These are phyloP conservation scores for Trichechus manatus DNA, from an alignment of 2,113 vertebrate genomes.

Conservation along the genomic window DNA sequence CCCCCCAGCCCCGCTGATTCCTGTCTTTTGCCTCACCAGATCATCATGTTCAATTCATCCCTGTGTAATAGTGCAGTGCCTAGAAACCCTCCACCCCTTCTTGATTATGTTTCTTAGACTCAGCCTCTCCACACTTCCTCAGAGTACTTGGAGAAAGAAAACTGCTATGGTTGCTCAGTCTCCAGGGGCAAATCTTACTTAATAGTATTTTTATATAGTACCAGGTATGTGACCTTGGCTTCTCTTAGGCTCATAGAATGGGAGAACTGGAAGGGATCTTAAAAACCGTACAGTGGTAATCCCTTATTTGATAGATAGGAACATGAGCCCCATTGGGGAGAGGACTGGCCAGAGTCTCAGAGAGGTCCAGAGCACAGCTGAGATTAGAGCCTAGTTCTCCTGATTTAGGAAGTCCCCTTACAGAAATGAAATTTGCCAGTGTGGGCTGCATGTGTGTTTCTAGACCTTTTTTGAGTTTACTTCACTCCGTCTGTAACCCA, in stretches of 20 bases:
- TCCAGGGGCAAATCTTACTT: constrained; percentile 28
- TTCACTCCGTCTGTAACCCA: not conserved
- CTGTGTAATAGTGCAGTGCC: not conserved
- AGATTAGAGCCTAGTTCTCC: not conserved
- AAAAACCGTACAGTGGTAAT: not conserved
- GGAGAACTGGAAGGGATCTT: not conserved
- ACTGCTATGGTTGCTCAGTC: not conserved
- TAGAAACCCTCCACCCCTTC: not conserved
- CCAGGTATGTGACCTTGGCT: not conserved
- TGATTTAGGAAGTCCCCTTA: not conserved
- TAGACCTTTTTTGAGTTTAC: not conserved
- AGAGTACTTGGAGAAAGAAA: not conserved
- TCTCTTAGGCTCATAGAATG: not conserved
- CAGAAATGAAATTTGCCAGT: not conserved
- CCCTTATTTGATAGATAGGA: not conserved
- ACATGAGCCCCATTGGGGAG: not conserved
- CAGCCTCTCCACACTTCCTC: not conserved
- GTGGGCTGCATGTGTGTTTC: not conserved
- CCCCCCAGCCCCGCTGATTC: not conserved
- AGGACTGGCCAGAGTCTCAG: not conserved
- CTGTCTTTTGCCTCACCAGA: not conserved
- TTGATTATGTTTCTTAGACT: not conserved
- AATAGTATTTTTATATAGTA: not conserved
- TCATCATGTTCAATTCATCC: not conserved
- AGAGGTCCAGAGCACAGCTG: not conserved